Evolutionary conservation across 1,140 invertebrate genomes (phyloP), one percentile per base, ranked within the genome.

Genomic region (Belonocnema kinseyi): DNA sequence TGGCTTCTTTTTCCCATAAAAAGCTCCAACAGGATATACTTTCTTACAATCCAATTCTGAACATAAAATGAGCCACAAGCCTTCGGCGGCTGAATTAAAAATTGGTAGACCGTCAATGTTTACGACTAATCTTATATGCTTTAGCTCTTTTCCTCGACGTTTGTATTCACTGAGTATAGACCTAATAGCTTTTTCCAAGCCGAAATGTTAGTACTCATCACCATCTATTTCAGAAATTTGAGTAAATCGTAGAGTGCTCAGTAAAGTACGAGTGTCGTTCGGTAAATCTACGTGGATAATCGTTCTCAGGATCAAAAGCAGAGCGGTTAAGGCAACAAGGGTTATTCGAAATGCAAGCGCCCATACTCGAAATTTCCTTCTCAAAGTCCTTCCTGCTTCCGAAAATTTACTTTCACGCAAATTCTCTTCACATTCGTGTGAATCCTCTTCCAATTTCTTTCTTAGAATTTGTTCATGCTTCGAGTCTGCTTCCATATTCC

Each of bases 31-130:
- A 26, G 21, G 21, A 3, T 26, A 26, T 26, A 26, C 21, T 26
- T 21, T 14, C 12, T 73, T 46, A 56, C 56, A 26, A 46, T 51
- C 21, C 53, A 81, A 50, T 50, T 82, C 53, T 56, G 72, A 26
- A n/a, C 78, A 78, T 79, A 86, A 79, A 71, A 86, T 88, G n/a
- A 85, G 79, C 84, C 83, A 86, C 54, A 84, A 76, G 19, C 72
- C 14, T 72, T 80, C 72, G 14, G 17, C 40, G n/a, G 72, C 53
- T 12, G 58, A 75, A n/a, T 77, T 80, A 52, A 73, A 75, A 51
- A 83, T 54, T 17, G 83, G 79, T 71, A 81, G 17, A 11, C 83
- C 83, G 73, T 85, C 83, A n/a, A 81, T 80, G 76, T 82, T 78
- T 54, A 74, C 74, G 11, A 61, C 19, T 14, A 81, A 58, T 50